Evolutionary conservation across 2,113 vertebrate species (phyloP).

Genomic region (Cryptoleucopteryx plumbea): DNA sequence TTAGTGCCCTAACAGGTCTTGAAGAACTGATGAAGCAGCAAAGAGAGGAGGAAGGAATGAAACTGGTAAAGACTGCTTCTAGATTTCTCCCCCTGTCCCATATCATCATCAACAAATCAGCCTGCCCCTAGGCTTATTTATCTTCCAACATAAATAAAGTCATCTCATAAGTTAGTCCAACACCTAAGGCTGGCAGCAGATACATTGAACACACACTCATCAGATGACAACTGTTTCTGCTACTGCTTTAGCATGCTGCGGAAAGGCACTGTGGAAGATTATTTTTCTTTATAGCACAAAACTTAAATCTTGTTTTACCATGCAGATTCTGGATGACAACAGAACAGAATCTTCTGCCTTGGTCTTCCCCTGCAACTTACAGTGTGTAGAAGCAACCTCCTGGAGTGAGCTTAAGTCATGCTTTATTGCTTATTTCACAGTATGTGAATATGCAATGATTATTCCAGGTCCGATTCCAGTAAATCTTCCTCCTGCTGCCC

Average conservation of each 20-base stretch:
- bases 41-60: neutral
- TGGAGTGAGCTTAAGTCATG: neutral
- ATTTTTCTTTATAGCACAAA: neutral
- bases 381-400: neutral
- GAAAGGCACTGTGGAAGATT: neutral
- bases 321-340: neutral
- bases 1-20: neutral
- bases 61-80: neutral
- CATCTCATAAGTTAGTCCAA: neutral
- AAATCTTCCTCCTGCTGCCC: neutral
- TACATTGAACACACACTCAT: fast-evolving
- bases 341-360: neutral
- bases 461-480: neutral
- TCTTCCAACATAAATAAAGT: neutral
- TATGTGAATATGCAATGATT: neutral
- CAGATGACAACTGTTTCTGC: neutral
- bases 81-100: neutral
- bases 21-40: neutral
- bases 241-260: neutral
- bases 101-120: neutral
- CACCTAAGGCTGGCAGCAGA: neutral
- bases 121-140: neutral
- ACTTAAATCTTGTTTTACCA: neutral
- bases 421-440: neutral
- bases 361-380: neutral